Base-by-base conservation (phyloP, 2,797 vertebrate genomes). In the Morelia viridis region DNA sequence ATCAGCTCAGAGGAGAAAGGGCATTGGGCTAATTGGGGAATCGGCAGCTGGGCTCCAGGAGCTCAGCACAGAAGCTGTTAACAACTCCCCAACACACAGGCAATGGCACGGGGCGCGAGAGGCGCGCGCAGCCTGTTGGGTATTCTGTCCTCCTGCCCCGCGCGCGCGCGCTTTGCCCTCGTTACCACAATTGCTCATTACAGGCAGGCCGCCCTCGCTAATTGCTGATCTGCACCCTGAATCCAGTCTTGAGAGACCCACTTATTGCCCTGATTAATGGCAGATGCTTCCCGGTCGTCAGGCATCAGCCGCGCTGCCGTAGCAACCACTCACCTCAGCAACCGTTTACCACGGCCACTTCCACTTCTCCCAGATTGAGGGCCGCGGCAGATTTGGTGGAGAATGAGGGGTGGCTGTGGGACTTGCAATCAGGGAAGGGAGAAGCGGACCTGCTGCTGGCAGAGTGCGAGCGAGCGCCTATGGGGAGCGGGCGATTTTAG, bases 231-330 rank as follows among this genome's bases (percentile, higher is more conserved):
- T 88, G 92, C 92, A 90, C 89, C 92, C 28, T 35, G 89, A 89
- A 88, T 88, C 92, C 89, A 90, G 92, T 89, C 92, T 92, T 83
- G 68, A 92, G 92, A 92, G 92, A 92, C 89, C 92, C 92, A 90
- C 89, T 92, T 92, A 92, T 88, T 90, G 92, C 92, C 92, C 92
- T 92, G 92, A 92, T 90, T 92, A 90, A 92, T 90, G 89, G 89
- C 89, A 92, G 92, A 90, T 90, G 92, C 89, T 92, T 92, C 85
- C 92, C 26, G 46, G 92, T 90, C 89, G 89, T 90, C 92, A 90
- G 92, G 85, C 89, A 90, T 90, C 92, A 58, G 89, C 50, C 85
- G 58, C 13, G 92, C 92, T 88, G 89, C 92, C 92, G 31, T 90
- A 80, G 92, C 92, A 92, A 92, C 92, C 89, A 88, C 65, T 92